Evolutionary conservation across 2,888 invertebrate genomes (phyloP).

Genomic region (Plutella xylostella): DNA sequence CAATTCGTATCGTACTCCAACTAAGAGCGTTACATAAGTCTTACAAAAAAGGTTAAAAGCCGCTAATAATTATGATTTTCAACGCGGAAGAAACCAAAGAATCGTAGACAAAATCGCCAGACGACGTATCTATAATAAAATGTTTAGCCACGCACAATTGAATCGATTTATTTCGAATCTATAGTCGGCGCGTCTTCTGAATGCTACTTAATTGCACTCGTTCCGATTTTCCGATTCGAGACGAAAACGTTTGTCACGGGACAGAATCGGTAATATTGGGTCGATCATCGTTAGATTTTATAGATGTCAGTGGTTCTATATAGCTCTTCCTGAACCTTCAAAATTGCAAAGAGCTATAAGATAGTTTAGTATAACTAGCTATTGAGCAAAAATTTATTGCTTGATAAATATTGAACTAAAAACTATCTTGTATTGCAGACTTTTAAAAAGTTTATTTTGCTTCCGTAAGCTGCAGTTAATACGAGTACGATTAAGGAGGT

Average conservation of each 20-base stretch:
- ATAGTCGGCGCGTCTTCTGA: conserved; percentile 15
- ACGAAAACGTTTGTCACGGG: conserved; percentile 26
- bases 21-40: neutral
- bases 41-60: neutral
- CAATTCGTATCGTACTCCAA: neutral
- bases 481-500: too few species aligned
- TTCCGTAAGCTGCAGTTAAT: too few species aligned
- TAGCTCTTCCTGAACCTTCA: too few species aligned
- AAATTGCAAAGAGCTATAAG: too few species aligned
- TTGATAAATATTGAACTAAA: too few species aligned
- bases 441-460: too few species aligned
- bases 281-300: neutral
- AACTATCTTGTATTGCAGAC: too few species aligned
- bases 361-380: too few species aligned
- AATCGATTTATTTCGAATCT: neutral
- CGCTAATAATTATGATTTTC: conserved; percentile 1
- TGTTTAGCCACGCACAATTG: conserved; percentile 3
- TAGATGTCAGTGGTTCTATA: too few species aligned
- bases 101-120: neutral
- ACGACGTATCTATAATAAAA: neutral
- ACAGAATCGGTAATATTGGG: conserved; percentile 5
- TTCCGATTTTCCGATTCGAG: conserved; percentile 32
- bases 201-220: conserved; percentile 44
- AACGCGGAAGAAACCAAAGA: neutral
- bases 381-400: too few species aligned